These are phyloP conservation scores for Apistogramma diplotaenia DNA, from an alignment of 2,113 vertebrate species.

Conservation along the genomic window DNA sequence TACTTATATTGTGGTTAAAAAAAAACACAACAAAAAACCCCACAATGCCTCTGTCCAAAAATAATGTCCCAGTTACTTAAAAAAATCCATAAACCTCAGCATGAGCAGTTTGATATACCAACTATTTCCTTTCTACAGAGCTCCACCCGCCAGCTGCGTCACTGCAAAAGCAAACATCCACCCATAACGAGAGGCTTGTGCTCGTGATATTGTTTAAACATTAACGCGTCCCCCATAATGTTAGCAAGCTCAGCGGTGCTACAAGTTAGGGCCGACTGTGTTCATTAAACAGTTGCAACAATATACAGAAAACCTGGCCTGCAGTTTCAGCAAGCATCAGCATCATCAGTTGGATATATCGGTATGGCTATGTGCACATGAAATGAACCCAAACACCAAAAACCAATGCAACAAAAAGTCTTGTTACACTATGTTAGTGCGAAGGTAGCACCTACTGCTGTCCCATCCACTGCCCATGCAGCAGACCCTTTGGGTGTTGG, in stretches of 20 bases:
- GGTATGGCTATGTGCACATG: not conserved
- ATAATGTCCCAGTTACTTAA: not conserved
- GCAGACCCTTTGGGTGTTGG: not conserved
- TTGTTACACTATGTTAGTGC: not conserved
- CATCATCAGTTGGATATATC: not conserved
- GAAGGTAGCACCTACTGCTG: not conserved
- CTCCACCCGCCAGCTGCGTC: not conserved
- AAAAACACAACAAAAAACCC: not conserved
- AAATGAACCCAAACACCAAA: not conserved
- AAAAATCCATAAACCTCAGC: not conserved
- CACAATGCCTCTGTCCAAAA: not conserved
- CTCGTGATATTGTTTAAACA: not conserved
- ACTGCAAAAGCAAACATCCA: not conserved
- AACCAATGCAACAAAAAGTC: not conserved
- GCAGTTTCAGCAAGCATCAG: not conserved
- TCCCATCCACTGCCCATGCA: not conserved
- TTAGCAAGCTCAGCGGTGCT: not conserved
- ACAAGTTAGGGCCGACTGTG: not conserved
- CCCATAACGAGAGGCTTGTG: not conserved
- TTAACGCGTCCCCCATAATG: too few relatives aligned
- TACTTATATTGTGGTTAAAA: not conserved
- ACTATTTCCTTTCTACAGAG: not conserved
- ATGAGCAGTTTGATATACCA: not conserved
- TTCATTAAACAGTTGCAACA: not conserved
- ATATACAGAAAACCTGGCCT: not conserved